These are phyloP conservation scores for Episyrphus balteatus DNA, from an alignment of 1,140 invertebrate species.

Conservation along the genomic window DNA sequence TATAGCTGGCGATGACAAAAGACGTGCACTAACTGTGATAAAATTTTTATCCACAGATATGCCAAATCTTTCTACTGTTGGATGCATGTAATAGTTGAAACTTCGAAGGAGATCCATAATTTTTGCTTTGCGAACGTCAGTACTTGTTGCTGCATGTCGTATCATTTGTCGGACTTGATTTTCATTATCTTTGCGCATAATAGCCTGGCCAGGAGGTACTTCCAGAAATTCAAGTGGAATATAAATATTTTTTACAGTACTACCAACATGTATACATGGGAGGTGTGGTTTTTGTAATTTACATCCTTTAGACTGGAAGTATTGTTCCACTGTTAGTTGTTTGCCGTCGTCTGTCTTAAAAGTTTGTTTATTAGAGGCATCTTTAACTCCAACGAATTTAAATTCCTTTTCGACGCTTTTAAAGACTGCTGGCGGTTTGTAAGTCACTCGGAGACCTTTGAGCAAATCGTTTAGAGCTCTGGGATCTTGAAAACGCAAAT, in stretches of 20 bases:
- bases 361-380: constrained; percentile 17
- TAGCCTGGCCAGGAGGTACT: constrained; percentile 48
- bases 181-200: constrained; percentile 39
- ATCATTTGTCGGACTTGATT: constrained; percentile 56
- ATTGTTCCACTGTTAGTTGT: constrained; percentile 39
- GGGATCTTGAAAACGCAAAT: neutral
- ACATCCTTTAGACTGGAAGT: constrained; percentile 33
- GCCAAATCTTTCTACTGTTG: constrained; percentile 46
- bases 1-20: constrained; percentile 44
- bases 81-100: constrained; percentile 39
- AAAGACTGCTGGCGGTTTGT: constrained; percentile 18
- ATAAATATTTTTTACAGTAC: constrained; percentile 39
- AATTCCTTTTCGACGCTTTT: constrained; percentile 26
- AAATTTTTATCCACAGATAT: constrained; percentile 43
- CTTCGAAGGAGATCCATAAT: constrained; percentile 46
- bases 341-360: constrained; percentile 35
- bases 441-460: constrained; percentile 18
- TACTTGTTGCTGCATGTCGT: constrained; percentile 47
- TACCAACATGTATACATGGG: constrained; percentile 51
- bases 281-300: constrained; percentile 42
- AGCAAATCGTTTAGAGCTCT: constrained; percentile 7
- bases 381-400: constrained; percentile 42
- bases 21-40: constrained; percentile 43
- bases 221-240: constrained; percentile 51
- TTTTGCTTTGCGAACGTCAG: constrained; percentile 46